Evolutionary conservation across 1,140 invertebrate species (phyloP).

Genomic region (Trialeurodes vaporariorum): DNA sequence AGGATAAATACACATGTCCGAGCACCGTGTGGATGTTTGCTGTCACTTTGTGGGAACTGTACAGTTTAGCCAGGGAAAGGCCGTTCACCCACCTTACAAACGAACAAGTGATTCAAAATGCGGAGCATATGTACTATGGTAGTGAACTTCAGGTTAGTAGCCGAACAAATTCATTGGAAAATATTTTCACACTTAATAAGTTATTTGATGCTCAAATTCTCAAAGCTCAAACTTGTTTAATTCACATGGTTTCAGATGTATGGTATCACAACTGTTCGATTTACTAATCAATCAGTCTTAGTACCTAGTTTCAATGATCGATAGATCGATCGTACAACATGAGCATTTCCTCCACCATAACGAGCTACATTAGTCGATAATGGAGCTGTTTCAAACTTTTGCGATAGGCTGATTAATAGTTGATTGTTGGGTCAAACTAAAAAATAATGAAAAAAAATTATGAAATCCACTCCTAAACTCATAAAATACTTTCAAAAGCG

Average conservation of each 20-base stretch:
- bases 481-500: too few species aligned
- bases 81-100: constrained; percentile 57
- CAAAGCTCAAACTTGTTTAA: background rate
- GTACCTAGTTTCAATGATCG: background rate
- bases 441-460: too few species aligned
- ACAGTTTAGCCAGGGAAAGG: constrained; percentile 56
- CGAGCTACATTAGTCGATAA: too few species aligned
- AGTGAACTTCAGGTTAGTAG: constrained; percentile 44
- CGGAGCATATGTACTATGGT: constrained; percentile 53
- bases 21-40: constrained; percentile 57
- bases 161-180: constrained; percentile 1
- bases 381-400: too few species aligned
- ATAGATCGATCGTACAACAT: background rate
- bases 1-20: constrained; percentile 51
- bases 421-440: too few species aligned
- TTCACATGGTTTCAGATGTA: constrained; percentile 6
- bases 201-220: background rate
- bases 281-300: background rate
- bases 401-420: too few species aligned
- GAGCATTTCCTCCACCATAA: background rate
- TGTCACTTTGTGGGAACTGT: constrained; percentile 61
- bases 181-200: background rate
- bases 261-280: background rate
- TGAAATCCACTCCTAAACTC: too few species aligned
- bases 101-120: constrained; percentile 62